Base-by-base conservation (phyloP, 2,888 invertebrate genomes). In the Lasiommata megera region DNA sequence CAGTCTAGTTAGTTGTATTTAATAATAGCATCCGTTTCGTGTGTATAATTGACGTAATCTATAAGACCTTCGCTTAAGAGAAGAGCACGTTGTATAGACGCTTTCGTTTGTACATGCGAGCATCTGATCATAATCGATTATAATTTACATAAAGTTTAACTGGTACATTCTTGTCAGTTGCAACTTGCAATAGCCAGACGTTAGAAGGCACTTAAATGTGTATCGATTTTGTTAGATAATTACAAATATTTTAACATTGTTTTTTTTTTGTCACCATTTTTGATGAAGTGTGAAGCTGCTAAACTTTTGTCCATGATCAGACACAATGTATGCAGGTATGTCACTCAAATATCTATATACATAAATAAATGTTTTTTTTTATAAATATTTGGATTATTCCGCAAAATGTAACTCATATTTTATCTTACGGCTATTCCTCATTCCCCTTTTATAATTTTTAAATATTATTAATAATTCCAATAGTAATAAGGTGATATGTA, bases 11-110 rank as follows among this genome's bases (percentile, higher is more conserved):
- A 31, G 37, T 18, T 44, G 9, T 2, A 29, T 38, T 18, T 16
- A 12, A 16, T 44, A 17, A 16, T 38, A 50, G 43, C 23, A 31
- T 38, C 50, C 23, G 14, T 46, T 55, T 55, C 58, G 40, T 59
- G 58, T 11, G 8, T 11, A 6, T 58, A 58, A 58, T 58, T 58
- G 44, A 37, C 29, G 23, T 50, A 54, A 54, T 38, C 36, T 54
- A 14, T 55, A 34, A 44, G 55, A 51, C 55, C 55, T 58, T 37
- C 38, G 7, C 14, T 36, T 55, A 34, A 38, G 50, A 55, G 44
- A 46, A 51, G 55, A 59, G 31, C 50, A 11, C 38, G 9, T 28
- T 50, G n/a, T 50, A 43, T 16, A n/a, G 38, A 46, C 55, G 58
- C 50, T 59, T 55, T 59, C 50, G 37, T 55, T 44, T 29, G 12